Evolutionary conservation across 2,113 vertebrate species (phyloP), one percentile per base, ranked within the genome.

Genomic region (Petroica traversi): DNA sequence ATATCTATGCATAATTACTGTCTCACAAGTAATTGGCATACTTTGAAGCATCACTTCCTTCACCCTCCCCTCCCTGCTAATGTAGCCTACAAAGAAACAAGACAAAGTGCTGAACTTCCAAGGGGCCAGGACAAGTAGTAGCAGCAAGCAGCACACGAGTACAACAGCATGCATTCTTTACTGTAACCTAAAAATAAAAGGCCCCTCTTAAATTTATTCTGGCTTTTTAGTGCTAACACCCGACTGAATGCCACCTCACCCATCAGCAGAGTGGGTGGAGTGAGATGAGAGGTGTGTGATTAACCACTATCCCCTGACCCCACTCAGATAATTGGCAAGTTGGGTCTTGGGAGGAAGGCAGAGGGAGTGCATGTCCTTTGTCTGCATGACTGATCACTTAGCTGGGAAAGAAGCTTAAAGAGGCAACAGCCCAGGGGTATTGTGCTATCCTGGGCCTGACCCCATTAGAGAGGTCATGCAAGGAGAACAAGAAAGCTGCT

Each of bases 371-470:
- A 24, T 55, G 67, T 83, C 46, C 10, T 92, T 92, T 86, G 68
- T 92, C 68, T 95, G 96, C 95, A 88, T 97, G 94, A 93, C 85
- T 97, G 94, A 97, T 94, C 88, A 63, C 68, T 96, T 80, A 97
- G 79, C 85, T 88, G 92, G 75, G 93, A 96, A 95, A 97, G 90
- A 55, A 94, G 95, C 88, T 94, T 90, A 74, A 83, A 88, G 88
- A 96, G 85, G 75, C 82, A 97, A 55, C 51, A 93, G 95, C 96
- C 93, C 0, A 29, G 64, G 90, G 94, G 85, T 58, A 71, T 48
- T 94, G 82, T 90, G 82, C 93, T 93, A 45, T 77, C 95, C 93
- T 55, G 31, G 74, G 57, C 82, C 82, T 82, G 85, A 93, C 78
- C 94, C 55, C 72, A 71, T 92, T 92, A 94, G 75, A 94, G 63